Evolutionary conservation across 2,113 vertebrate species (phyloP), one percentile per base, ranked within the genome.

Genomic region (Paedocypris sp.): DNA sequence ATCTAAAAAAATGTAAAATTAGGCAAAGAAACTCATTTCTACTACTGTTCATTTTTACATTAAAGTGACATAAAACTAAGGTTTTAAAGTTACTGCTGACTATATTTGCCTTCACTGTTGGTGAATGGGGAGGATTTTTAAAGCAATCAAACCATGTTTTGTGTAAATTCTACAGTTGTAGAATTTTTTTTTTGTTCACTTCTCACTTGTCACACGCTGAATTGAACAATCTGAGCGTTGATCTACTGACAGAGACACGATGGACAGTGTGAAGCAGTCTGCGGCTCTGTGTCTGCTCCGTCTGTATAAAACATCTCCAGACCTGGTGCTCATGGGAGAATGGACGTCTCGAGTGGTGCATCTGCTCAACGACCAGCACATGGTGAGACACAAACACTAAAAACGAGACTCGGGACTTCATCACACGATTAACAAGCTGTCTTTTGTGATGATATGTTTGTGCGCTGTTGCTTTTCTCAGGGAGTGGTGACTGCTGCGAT

Each of bases 221-320:
- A n/a, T n/a, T n/a, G n/a, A n/a, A n/a, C n/a, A n/a, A n/a, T n/a
- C n/a, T n/a, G n/a, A n/a, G n/a, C n/a, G n/a, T n/a, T n/a, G n/a
- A n/a, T 12, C 6, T 11, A 42, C 25, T 31, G 0, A 6, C 75
- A 94, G 91, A 9, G 92, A 94, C 58, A 94, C 91, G 2, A 94
- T 94, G 92, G 92, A 94, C 77, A 94, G 92, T 1, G 92, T 94
- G 73, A 94, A 94, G 50, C 92, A 94, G 81, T 93, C 90, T 0
- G 92, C 92, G 0, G 92, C 92, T 32, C 85, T 94, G 31, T 94
- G 92, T 77, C 80, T 94, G 47, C 82, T 94, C 67, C 83, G 92
- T 2, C 85, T 94, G 33, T 91, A 94, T 77, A 92, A 91, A 76
- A 91, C 92, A 3, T 94, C 91, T 0, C 91, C 92, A 0, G 92